A percentile compares a stretch with the other conserved stretches of the same genome.
Conservation (phyloP, 2,797 vertebrate species). For the Pyrrhura leucotis region DNA sequence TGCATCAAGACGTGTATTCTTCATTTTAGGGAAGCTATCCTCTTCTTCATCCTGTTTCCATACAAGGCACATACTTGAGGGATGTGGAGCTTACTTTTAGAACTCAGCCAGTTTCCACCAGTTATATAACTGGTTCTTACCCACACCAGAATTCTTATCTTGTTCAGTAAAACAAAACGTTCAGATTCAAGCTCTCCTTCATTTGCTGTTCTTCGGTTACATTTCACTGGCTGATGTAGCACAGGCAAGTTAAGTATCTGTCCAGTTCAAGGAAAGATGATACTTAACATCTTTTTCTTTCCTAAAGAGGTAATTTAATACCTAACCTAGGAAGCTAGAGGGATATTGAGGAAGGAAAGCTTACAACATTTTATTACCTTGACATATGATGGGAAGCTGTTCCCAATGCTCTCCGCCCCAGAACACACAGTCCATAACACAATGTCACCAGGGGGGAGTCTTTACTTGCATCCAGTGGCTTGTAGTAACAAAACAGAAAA, state of each 20-base stretch:
- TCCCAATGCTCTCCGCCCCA: conserved; percentile 94
- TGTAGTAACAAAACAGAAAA: background rate
- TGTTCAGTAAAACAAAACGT: background rate
- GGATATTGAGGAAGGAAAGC: background rate
- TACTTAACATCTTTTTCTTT: background rate
- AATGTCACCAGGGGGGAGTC: conserved; percentile 93
- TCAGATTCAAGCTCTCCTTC: background rate
- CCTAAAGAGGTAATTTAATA: background rate
- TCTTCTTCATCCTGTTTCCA: background rate
- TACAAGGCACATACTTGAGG: background rate
- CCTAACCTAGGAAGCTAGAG: background rate
- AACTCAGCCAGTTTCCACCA: background rate
- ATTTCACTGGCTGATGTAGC: background rate
- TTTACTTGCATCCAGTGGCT: conserved; percentile 93
- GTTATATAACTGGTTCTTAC: background rate
- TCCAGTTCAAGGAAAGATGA: background rate
- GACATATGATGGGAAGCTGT: conserved; percentile 99
- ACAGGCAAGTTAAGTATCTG: background rate
- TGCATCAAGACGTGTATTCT: background rate
- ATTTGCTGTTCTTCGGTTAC: background rate
- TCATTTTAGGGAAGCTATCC: background rate
- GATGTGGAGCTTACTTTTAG: background rate
- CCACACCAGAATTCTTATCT: background rate
- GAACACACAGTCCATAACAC: conserved; percentile 95
- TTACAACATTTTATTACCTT: conserved; percentile 80